Conservation (phyloP, 2,888 invertebrate species). For the Drosophila nr. perissopoda region DNA sequence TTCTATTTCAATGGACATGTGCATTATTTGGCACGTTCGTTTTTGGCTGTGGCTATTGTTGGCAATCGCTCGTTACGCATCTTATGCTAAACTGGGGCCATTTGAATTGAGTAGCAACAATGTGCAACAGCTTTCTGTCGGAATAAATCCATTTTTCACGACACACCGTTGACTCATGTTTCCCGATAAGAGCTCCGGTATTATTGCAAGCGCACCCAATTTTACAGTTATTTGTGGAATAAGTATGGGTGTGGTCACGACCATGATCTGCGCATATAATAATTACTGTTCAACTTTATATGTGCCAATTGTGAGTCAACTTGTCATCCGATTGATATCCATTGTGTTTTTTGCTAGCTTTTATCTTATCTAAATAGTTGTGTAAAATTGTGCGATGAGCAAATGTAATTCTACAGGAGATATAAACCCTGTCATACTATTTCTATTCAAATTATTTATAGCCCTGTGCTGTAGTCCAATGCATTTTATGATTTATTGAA, state of each 20-base stretch:
- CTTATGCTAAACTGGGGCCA: conserved; percentile 38
- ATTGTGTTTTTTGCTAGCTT: background rate
- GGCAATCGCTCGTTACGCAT: conserved; percentile 31
- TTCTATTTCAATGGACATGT: conserved; percentile 5
- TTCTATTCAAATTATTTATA: background rate
- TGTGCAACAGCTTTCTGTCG: background rate
- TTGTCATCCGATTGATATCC: conserved; percentile 14
- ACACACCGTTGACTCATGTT: conserved; percentile 27
- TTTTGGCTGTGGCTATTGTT: conserved; percentile 6
- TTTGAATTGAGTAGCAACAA: conserved; percentile 63
- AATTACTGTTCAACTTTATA: conserved; percentile 17
- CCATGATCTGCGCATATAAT: conserved; percentile 21
- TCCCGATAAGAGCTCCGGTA: conserved; percentile 22
- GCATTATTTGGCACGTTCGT: conserved; percentile 4
- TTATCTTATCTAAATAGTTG: background rate
- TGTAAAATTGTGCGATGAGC: too few species aligned
- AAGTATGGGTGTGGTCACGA: conserved; percentile 28
- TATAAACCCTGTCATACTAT: background rate
- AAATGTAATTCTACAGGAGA: background rate
- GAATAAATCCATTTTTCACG: background rate
- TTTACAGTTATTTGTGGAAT: conserved; percentile 6
- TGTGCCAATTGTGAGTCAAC: conserved; percentile 39
- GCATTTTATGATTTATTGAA: conserved; percentile 11
- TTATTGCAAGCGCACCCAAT: conserved; percentile 34
- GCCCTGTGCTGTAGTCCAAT: background rate